Evolutionary conservation across 2,797 vertebrate species (phyloP), one percentile per base, ranked within the genome.

Genomic region (Alfaro cultratus): DNA sequence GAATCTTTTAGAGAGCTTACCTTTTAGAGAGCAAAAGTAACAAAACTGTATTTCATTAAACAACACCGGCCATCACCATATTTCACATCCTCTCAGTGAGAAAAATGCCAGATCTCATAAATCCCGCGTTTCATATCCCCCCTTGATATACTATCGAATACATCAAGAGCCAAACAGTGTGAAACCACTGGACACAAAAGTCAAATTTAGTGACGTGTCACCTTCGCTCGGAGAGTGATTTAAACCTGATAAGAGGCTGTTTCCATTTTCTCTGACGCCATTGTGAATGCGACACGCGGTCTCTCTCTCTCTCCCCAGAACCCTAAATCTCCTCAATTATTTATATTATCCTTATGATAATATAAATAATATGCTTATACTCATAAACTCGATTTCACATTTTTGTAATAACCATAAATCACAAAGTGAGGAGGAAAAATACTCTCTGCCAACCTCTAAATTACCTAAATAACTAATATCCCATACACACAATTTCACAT

Each of bases 331-430:
- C 90, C 84, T 93, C 92, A 94, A 95, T 95, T 94, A 95, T 93
- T 95, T 95, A 94, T 94, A 95, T 95, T 95, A 95, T 95, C 92
- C n/a, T n/a, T n/a, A n/a, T n/a, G n/a, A n/a, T n/a, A n/a, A n/a
- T n/a, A 94, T 94, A 94, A 95, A 93, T 96, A 95, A 95, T 95
- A 93, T 93, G 94, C 93, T 95, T 95, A 95, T 94, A 92, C 91
- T 95, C 94, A 94, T 95, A 95, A 95, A 95, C 90, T 95, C 92
- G 93, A 94, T 96, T 95, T 94, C 93, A 92, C 84, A 93, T 95
- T 95, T 95, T 94, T 89, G 92, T 92, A 94, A 94, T 95, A 94
- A 95, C 91, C 91, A 95, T 96, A 94, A 93, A 96, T 96, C 94
- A 94, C 77, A 71, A 92, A 89, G 87, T 77, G 86, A 91, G 82